Base-by-base conservation (phyloP, 2,888 invertebrate genomes). In the Pherbina coryleti region DNA sequence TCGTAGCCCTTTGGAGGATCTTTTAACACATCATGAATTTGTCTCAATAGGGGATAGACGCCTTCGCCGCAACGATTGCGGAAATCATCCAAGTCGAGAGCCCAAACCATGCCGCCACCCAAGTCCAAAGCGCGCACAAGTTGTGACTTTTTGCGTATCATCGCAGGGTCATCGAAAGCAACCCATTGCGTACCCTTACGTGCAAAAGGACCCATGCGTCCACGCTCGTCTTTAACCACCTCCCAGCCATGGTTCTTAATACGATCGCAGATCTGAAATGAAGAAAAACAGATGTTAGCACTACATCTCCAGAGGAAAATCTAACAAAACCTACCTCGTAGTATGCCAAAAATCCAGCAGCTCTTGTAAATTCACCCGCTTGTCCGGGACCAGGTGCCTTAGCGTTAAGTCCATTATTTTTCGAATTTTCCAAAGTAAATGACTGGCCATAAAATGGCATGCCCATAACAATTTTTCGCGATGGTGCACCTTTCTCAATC, bases 21-120 rank as follows among this genome's bases (percentile, higher is more conserved):
- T 11, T 94, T 92, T 25, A 97, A 90, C 4, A 93, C 93, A 81
- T 93, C 91, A 82, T 95, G 93, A 74, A 97, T 94, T n/a, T 94
- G 92, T 51, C 93, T 94, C 80, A 97, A 90, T 5, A 97, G 90
- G 0, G 97, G 96, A 91, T 96, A 95, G 57, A 92, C 91, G 51
- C 96, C 97, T 87, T 94, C 92, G 0, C 94, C 95, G 86, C 97
- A 97, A 79, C 93, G 92, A 85, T 94, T 93, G 80, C 92, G 93
- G 86, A 96, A 97, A 89, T 97, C 97, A 83, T 97, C 97, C 82
- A 97, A 92, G 90, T 97, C 97, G 51, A 97, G 90, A 0, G 97
- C 96, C 97, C 97, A 97, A 62, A 97, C 93, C 96, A 97, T 97
- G 22, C 95, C 96, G 78, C 97, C 97, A 17, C 94, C 97, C 22